phyloP scores from a whole-genome alignment of 2,888 invertebrate genomes.

The Cephus sareptanus region DNA sequence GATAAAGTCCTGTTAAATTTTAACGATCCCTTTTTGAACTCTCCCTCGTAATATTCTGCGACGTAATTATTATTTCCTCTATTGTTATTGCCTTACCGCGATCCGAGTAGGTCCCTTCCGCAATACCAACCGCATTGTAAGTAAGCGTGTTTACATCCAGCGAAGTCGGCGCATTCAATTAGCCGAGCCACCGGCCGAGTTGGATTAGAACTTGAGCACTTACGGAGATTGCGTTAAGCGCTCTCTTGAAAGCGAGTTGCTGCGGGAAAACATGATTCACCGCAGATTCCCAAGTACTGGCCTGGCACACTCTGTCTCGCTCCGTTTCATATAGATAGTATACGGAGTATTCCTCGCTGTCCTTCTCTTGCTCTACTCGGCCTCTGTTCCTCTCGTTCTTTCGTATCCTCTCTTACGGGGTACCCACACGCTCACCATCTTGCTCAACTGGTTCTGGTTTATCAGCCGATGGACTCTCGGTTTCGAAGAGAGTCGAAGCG shows the following conservation, averaged over 20 bases:
- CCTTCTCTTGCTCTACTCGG: constrained; percentile 2
- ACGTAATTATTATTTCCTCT: neutral
- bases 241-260: constrained; percentile 36
- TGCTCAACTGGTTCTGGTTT: constrained; percentile 40
- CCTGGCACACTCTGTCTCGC: constrained; percentile 20
- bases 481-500: constrained; percentile 34
- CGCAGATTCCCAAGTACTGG: constrained; percentile 22
- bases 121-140: neutral
- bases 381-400: neutral
- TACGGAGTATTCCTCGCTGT: neutral
- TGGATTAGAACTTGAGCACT: constrained; percentile 38
- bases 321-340: neutral
- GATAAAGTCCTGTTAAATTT: neutral
- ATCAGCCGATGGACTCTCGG: constrained; percentile 42
- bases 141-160: constrained; percentile 28
- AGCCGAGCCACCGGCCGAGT: constrained; percentile 36
- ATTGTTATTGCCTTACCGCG: neutral
- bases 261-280: constrained; percentile 37
- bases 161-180: constrained; percentile 34
- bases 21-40: neutral
- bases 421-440: constrained; percentile 10
- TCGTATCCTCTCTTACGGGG: constrained; percentile 7
- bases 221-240: constrained; percentile 28
- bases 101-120: neutral
- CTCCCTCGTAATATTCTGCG: neutral